Percentiles rank a stretch among this genome's conserved stretches.
phyloP scores from a whole-genome alignment of 2,888 invertebrate species.

The Synanthedon myopaeformis region DNA sequence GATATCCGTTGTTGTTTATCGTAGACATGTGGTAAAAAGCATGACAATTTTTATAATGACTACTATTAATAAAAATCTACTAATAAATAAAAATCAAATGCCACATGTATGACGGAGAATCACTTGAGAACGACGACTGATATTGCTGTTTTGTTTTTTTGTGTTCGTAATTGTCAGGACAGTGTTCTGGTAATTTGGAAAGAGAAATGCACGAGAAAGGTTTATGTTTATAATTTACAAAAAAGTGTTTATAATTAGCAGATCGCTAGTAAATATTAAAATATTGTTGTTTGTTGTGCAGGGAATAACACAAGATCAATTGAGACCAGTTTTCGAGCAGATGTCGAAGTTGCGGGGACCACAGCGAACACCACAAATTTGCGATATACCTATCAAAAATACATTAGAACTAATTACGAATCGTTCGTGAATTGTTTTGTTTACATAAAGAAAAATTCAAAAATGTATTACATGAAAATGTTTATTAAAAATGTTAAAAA shows the following conservation, averaged over 20 bases:
- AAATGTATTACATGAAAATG: too few species aligned
- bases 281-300: slow-evolving; percentile 13
- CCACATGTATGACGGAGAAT: too few species aligned
- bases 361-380: slow-evolving; percentile 35
- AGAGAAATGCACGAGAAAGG: too few species aligned
- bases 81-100: background rate
- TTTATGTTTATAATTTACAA: too few species aligned
- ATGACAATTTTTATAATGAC: background rate
- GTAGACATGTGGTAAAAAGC: slow-evolving; percentile 26
- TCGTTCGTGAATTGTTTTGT: background rate
- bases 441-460: background rate
- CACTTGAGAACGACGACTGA: too few species aligned
- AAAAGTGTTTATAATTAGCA: too few species aligned
- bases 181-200: too few species aligned
- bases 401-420: background rate
- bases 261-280: too few species aligned
- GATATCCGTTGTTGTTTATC: slow-evolving; percentile 45
- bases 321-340: slow-evolving; percentile 33
- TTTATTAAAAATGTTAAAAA: too few species aligned
- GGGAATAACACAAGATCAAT: slow-evolving; percentile 37
- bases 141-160: too few species aligned
- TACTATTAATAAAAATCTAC: too few species aligned
- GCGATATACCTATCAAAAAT: slow-evolving; percentile 28
- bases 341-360: slow-evolving; percentile 35
- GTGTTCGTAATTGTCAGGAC: too few species aligned